These are phyloP conservation scores for Gymnogyps californianus DNA, from an alignment of 2,113 vertebrate genomes.

Conservation along the genomic window DNA sequence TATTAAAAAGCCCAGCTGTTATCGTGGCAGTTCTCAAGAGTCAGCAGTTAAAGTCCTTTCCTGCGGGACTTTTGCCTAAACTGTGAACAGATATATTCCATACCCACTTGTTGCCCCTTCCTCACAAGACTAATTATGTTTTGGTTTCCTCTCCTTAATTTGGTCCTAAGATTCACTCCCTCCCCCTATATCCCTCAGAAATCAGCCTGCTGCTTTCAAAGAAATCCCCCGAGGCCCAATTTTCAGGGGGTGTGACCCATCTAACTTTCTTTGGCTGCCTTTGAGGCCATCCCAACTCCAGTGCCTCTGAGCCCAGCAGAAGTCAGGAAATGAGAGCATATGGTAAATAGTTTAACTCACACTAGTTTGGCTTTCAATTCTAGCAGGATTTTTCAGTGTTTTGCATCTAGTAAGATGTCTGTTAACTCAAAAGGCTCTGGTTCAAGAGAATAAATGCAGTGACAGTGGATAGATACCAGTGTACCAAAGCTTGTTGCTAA, in stretches of 20 bases:
- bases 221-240: not conserved
- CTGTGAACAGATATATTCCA: not conserved
- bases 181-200: not conserved
- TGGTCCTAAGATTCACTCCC: not conserved
- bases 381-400: not conserved
- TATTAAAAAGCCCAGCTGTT: not conserved
- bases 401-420: not conserved
- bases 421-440: not conserved
- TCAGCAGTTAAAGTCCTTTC: not conserved
- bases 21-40: not conserved
- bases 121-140: not conserved
- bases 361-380: not conserved
- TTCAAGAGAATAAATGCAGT: not conserved
- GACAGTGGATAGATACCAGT: not conserved
- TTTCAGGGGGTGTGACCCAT: conserved; percentile 5
- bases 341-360: conserved; percentile 54
- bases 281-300: not conserved
- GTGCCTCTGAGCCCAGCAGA: conserved; percentile 7
- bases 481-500: not conserved
- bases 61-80: not conserved
- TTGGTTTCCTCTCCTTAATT: not conserved
- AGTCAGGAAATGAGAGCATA: conserved; percentile 62
- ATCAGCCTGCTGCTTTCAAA: conserved; percentile 14
- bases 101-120: not conserved
- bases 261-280: conserved; percentile 7